Base-by-base conservation (phyloP, 1,140 invertebrate genomes). In the Hestina assimilis region DNA sequence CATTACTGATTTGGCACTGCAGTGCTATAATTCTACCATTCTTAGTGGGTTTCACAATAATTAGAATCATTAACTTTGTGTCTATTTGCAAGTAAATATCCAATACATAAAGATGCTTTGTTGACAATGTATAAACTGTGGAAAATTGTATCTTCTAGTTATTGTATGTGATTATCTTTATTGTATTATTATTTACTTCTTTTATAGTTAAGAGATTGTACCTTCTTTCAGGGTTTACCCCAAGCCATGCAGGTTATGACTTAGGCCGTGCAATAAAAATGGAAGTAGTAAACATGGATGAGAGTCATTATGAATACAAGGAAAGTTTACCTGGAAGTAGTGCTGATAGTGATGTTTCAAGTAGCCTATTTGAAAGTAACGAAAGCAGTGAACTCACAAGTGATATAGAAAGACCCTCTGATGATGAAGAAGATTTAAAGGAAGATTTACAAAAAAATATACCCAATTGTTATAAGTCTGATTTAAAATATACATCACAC, bases 191-290 rank as follows among this genome's bases (percentile, higher is more conserved):
- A 41, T 29, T 41, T 31, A 11, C 29, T 2, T 33, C 9, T 24
- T 55, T 11, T 15, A 50, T 11, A 26, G 8, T 63, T 50, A 51
- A 62, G 7, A 69, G 46, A 45, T 31, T 26, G 24, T 50, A 62
- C 19, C 45, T 72, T 72, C 54, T 86, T 84, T 41, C 72, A 87
- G 84, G 82, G 79, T 78, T 77, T 52, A 64, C 67, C 35, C 61
- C 65, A 35, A 76, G 72, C 55, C 63, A 72, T 52, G 65, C 69
- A 21, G 75, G 74, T 43, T 88, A 86, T 82, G 79, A 85, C 66
- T 74, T 88, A 67, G 83, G 75, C 33, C 69, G 83, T 74, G 83
- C 80, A 33, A 86, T 88, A 75, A 86, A 81, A 71, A 86, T 88
- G 85, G 85, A 88, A 59, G 69, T 72, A 28, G 75, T 88, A 7